Evolutionary conservation across 1,140 invertebrate genomes (phyloP), one percentile per base, ranked within the genome.

Genomic region (Chionoecetes opilio): DNA sequence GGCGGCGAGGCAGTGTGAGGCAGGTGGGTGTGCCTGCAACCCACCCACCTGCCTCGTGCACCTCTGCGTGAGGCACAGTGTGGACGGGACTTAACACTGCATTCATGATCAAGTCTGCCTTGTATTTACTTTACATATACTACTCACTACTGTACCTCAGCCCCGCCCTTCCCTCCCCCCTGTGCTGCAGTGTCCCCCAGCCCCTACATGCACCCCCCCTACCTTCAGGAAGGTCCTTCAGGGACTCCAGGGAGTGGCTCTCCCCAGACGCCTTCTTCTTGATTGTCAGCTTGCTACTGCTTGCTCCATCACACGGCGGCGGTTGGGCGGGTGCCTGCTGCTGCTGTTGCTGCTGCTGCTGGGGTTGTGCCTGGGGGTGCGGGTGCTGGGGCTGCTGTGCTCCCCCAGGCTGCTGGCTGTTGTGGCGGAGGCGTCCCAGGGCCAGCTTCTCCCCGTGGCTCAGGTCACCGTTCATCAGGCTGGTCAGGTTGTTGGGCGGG

Each of bases 281-380:
- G 96, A 96, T 96, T 94, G 96, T 96, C 95, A 96, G 53, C 63
- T 96, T 96, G 75, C 95, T 93, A 41, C 85, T 90, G 46, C 93
- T 93, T 29, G 93, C 53, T 87, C 86, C 86, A 75, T 91, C 93
- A 32, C 86, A 90, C 35, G 46, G 46, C 26, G 93, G 93, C 37
- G 92, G 91, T 26, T 82, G 91, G 17, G 38, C 87, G 17, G 32
- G 63, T 26, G 75, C 37, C 29, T 34, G 82, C 35, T 82, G 82
- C 26, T 85, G 82, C 29, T 82, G 41, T n/a, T 0, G 90, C 29
- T 91, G 90, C 6, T 14, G 87, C 5, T 41, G 87, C 21, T 37
- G 35, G 21, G 21, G 87, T 3, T 34, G 86, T 21, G 9, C 34
- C 17, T 38, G 87, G 2, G 26, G 35, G 35, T 38, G 87, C 32